Base-by-base conservation (phyloP, 2,797 vertebrate genomes). In the Synaphobranchus kaupii region DNA sequence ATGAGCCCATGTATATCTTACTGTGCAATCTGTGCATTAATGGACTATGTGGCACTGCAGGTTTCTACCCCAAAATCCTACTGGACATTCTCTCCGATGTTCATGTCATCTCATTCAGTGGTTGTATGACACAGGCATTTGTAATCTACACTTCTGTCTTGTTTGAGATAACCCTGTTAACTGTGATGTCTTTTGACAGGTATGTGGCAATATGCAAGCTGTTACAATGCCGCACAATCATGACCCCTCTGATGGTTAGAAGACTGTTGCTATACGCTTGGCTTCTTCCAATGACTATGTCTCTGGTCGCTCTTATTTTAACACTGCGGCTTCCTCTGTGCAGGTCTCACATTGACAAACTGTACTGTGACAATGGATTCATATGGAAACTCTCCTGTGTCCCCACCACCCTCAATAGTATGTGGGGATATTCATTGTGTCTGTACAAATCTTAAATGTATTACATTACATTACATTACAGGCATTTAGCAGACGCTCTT, bases 171-270 rank as follows among this genome's bases (percentile, higher is more conserved):
- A 10, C 52, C 8, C 1, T 54, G 52, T 54, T 54, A 54, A 54
- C 52, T 34, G 56, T 85, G 44, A 88, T 88, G 87, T 84, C 87
- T 5, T 47, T 82, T 84, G 87, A 87, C 39, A 84, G 87, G 87
- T 87, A 87, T 84, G 68, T 87, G 15, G 87, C 87, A 60, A 87
- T 87, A 85, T 87, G 87, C 71, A 84, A n/a, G 28, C 87, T 83
- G 20, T 63, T 87, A 50, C 50, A 84, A 22, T 87, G 63, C 56
- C 71, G 80, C 31, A 50, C 68, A n/a, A 15, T 85, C 34, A 85
- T 87, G 83, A 78, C 87, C 0, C 83, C 68, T 80, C 15, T 31
- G 2, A 85, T 71, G 9, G n/a, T 13, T 20, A n/a, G 34, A 9
- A 85, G 63, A 34, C 15, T 87, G 34, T 12, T 87, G 20, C 1